These are phyloP conservation scores for Pristionchus arcanus DNA, from an alignment of 2,888 invertebrate genomes.

Conservation along the genomic window DNA sequence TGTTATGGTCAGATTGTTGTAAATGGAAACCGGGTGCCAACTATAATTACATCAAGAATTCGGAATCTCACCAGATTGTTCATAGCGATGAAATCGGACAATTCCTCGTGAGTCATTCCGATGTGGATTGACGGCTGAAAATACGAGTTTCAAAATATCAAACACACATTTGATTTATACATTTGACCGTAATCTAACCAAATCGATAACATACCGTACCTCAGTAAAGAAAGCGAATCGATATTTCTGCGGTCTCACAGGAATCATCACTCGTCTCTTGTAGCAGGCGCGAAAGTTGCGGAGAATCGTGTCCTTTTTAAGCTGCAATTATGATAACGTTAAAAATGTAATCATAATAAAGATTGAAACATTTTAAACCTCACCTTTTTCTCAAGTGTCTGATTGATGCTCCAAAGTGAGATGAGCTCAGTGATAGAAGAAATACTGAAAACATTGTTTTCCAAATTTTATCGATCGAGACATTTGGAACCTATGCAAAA, in stretches of 20 bases:
- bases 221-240: background rate
- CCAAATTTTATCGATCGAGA: too few species aligned
- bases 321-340: background rate
- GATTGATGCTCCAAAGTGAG: background rate
- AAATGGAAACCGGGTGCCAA: background rate
- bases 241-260: background rate
- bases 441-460: background rate
- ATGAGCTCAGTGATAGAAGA: background rate
- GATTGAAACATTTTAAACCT: background rate
- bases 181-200: background rate
- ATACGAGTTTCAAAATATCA: too few species aligned
- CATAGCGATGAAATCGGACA: background rate
- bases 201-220: background rate
- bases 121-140: background rate
- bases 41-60: background rate
- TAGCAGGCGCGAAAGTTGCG: background rate
- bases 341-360: too few species aligned
- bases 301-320: background rate
- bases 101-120: background rate
- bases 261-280: background rate
- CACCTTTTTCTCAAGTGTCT: background rate
- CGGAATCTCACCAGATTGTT: background rate
- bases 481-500: too few species aligned
- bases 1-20: background rate
- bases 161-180: too few species aligned